phyloP scores from a whole-genome alignment of 2,888 invertebrate genomes.

The Eilema griseolum region DNA sequence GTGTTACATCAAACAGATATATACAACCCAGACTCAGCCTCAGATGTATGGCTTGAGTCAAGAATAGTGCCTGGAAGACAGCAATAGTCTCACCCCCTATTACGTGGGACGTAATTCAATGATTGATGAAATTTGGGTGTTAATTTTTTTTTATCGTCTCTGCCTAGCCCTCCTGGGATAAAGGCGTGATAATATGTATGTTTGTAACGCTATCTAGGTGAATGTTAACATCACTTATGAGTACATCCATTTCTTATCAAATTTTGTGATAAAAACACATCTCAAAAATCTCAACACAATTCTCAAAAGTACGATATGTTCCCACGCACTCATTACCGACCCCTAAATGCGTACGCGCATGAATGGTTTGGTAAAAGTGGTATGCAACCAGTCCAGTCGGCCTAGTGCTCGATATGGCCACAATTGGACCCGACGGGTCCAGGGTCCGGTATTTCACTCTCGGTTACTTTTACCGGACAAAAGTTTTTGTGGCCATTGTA shows the following conservation, averaged over 20 bases:
- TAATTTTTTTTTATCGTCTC: too few species aligned
- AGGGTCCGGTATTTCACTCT: slow-evolving; percentile 61
- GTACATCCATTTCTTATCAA: background rate
- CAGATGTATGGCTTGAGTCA: too few species aligned
- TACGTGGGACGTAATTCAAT: too few species aligned
- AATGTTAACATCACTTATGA: background rate
- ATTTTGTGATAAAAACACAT: background rate
- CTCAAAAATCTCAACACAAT: background rate
- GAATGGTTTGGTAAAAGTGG: slow-evolving; percentile 52
- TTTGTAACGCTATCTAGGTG: too few species aligned
- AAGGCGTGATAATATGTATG: too few species aligned
- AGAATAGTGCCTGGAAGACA: too few species aligned
- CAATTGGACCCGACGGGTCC: slow-evolving; percentile 53
- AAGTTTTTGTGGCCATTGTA: slow-evolving; percentile 27
- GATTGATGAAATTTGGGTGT: too few species aligned
- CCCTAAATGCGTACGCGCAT: slow-evolving; percentile 18
- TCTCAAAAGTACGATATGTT: background rate
- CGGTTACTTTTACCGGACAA: slow-evolving; percentile 51
- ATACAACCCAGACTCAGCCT: too few species aligned
- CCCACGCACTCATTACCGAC: slow-evolving; percentile 8
- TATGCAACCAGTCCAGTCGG: slow-evolving; percentile 51
- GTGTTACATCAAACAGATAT: too few species aligned
- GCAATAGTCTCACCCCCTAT: too few species aligned
- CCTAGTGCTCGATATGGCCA: slow-evolving; percentile 55
- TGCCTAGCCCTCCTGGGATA: too few species aligned